Base-by-base conservation (phyloP, 2,888 invertebrate genomes). In the Amphipyra berbera region DNA sequence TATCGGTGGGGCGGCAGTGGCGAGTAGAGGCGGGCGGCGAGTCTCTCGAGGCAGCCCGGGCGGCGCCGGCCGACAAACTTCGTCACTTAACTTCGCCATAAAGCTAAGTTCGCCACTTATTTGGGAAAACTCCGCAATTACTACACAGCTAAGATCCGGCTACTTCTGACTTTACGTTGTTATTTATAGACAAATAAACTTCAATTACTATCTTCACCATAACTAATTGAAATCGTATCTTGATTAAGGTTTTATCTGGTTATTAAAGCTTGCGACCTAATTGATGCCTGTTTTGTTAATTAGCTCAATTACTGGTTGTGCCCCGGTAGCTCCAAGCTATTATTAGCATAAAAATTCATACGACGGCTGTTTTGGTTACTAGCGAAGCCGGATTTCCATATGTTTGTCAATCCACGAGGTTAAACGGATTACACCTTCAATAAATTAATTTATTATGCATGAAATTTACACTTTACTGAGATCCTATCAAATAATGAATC, bases 11-110 rank as follows among this genome's bases (percentile, higher is more conserved):
- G 14, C 13, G 56, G 35, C 42, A 60, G 33, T 27, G 56, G 44
- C 33, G 33, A 46, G 37, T 5, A 13, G 61, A 13, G 33, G 41
- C 45, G 27, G 41, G 57, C 21, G 33, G 44, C 45, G 27, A 41
- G 57, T 66, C 61, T 55, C 58, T 58, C 30, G 57, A 27, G 59
- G 66, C 73, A 87, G 90, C 61, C 88, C 49, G 61, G 70, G 61
- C 73, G 90, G 88, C 90, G 88, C 88, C 90, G 84, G 83, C 88
- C 79, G 67, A 64, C 78, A 77, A 90, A 90, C 83, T 91, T 91
- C 77, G 75, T 78, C 84, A 84, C 87, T 87, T 85, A 87, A 88
- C 84, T 87, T 81, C 56, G 76, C 78, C 80, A 86, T 90, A 89
- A 90, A 89, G 82, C 84, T 81, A 88, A 88, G 84, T 88, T 87